Conservation (phyloP, 2,113 vertebrate genomes). For the Apaloderma vittatum region DNA sequence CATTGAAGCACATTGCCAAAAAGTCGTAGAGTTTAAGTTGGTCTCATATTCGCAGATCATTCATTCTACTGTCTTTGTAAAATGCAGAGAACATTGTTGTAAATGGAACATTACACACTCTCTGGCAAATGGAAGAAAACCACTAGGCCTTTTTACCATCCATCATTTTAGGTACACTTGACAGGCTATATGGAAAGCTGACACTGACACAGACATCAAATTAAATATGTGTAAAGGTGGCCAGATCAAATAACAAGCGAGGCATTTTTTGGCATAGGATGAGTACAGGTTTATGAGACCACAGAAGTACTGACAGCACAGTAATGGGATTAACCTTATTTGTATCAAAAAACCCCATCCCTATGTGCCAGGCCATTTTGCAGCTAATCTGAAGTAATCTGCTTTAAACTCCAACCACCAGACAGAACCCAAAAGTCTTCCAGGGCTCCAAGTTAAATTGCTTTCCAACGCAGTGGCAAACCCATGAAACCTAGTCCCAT, state of each 20-base stretch:
- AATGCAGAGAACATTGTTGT: neutral
- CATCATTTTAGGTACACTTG: neutral
- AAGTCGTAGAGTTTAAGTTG: neutral
- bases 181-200: neutral
- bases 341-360: neutral
- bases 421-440: neutral
- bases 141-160: neutral
- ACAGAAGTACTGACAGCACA: neutral
- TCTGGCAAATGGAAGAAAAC: neutral
- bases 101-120: neutral
- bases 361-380: neutral
- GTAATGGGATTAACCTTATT: constrained; percentile 12
- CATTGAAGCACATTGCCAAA: neutral
- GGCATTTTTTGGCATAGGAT: neutral
- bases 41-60: neutral
- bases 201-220: neutral
- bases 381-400: constrained; percentile 4
- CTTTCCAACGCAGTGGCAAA: neutral
- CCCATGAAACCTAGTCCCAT: neutral
- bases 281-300: neutral
- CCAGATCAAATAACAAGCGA: neutral
- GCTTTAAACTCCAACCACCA: neutral
- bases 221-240: neutral
- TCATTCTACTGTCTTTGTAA: neutral
- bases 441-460: neutral